Base-by-base conservation (phyloP, 2,113 vertebrate species). In the Centropus unirufus region DNA sequence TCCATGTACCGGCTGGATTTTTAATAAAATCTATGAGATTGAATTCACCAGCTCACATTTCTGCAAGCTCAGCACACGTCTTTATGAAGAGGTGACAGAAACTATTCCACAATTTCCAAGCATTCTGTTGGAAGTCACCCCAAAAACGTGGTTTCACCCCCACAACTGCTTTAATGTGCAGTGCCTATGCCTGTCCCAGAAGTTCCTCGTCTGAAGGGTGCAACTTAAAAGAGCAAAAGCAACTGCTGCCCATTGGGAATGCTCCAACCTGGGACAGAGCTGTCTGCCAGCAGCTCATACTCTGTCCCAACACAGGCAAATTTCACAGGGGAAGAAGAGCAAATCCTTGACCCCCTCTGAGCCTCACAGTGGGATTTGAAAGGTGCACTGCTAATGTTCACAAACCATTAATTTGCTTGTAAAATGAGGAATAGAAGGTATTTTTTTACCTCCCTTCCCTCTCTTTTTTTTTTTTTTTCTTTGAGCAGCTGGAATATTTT, bases 161-260 rank as follows among this genome's bases (percentile, higher is more conserved):
- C 1, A 13, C 6, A 58, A 52, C 27, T 34, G 42, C 27, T 73
- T n/a, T 52, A 27, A 36, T 8, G 26, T 51, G 7, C n/a, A 22
- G 44, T 8, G 47, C 24, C 52, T 57, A 1, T 19, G 16, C 1
- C 0, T 22, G 32, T 57, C 75, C 23, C 58, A 24, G 59, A 46
- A 23, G 30, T 9, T 30, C 4, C 21, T 44, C 6, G 8, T 36
- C 47, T 36, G 54, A 54, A 77, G 39, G 32, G 24, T 62, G 11
- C 32, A 29, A 19, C 21, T 23, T 39, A 39, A 73, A 34, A 66
- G 69, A 51, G 42, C 7, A 73, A 40, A 90, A 78, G 12, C 1
- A 3, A 49, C 26, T 5, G 30, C 13, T 47, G 69, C 21, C 57
- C 1, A 0, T 27, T 1, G 1, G 68, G 40, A 88, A 6, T 4